Evolutionary conservation across 2,797 vertebrate genomes (phyloP).

Genomic region (Malacoctenus gilli): DNA sequence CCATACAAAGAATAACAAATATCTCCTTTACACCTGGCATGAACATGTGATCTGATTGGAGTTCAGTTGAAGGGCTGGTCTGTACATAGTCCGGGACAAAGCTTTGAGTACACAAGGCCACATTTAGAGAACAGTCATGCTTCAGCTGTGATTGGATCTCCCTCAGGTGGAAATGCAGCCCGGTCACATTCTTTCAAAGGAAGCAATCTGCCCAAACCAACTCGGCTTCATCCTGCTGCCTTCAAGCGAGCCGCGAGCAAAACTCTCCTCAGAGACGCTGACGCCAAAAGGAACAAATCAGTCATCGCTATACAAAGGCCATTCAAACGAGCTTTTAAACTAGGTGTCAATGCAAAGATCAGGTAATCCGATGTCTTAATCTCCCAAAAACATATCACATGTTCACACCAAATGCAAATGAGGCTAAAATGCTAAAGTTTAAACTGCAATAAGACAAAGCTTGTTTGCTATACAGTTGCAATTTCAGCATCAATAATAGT

Average conservation of each 20-base stretch:
- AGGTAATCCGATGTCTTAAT: not conserved
- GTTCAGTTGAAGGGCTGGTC: not conserved
- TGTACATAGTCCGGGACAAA: too few relatives aligned
- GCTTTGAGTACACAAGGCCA: too few relatives aligned
- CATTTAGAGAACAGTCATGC: not conserved
- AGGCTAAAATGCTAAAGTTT: conserved; percentile 19
- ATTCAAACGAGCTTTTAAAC: not conserved
- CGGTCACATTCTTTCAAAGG: not conserved
- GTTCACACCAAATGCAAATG: conserved; percentile 15
- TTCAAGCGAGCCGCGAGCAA: not conserved
- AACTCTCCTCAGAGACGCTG: not conserved
- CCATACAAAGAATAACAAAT: conserved; percentile 28
- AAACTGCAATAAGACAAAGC: conserved; percentile 31
- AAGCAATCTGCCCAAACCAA: too few relatives aligned
- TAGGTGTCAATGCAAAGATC: not conserved
- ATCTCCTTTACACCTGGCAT: conserved; percentile 14
- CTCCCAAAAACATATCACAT: conserved; percentile 13
- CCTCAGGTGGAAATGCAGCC: conserved; percentile 1
- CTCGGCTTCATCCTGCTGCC: not conserved
- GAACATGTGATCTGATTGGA: conserved; percentile 4
- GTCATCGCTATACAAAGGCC: too few relatives aligned
- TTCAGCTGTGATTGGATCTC: not conserved
- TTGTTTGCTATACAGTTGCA: conserved; percentile 25
- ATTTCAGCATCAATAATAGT: conserved; percentile 28
- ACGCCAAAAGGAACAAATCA: too few relatives aligned